These are phyloP conservation scores for Gasterosteus aculeatus DNA, from an alignment of 2,113 vertebrate species.

Conservation along the genomic window DNA sequence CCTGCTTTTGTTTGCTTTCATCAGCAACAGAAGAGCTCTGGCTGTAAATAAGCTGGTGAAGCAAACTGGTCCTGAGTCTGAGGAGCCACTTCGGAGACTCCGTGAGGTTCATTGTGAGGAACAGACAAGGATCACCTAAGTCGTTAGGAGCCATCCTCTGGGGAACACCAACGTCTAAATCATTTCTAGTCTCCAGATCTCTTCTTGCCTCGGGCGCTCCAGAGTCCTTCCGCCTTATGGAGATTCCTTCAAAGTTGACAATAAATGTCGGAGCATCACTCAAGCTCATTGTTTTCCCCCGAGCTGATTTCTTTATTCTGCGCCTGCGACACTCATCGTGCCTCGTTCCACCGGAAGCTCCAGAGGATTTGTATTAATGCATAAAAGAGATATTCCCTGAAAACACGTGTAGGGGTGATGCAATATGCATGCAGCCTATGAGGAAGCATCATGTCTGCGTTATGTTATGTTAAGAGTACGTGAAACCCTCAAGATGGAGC, in stretches of 20 bases:
- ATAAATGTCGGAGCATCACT: neutral
- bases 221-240: neutral
- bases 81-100: too few species aligned
- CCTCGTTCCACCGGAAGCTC: slow-evolving; percentile 21
- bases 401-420: slow-evolving; percentile 49
- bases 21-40: too few species aligned
- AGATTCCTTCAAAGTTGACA: slow-evolving; percentile 14
- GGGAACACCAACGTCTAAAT: slow-evolving; percentile 9
- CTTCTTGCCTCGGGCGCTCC: slow-evolving; percentile 9
- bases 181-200: neutral
- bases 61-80: neutral
- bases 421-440: slow-evolving; percentile 57
- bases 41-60: neutral
- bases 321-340: slow-evolving; percentile 7
- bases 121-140: neutral
- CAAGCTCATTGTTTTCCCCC: slow-evolving; percentile 1
- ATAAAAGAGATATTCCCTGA: slow-evolving; percentile 53
- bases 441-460: slow-evolving; percentile 45
- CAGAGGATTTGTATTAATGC: slow-evolving; percentile 47
- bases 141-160: neutral
- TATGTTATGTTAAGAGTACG: slow-evolving; percentile 11
- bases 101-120: neutral
- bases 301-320: slow-evolving; percentile 30
- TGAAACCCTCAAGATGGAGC: slow-evolving; percentile 9
- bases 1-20: too few species aligned